Conservation (phyloP, 1,140 invertebrate species). For the Chironomus striatipennis region DNA sequence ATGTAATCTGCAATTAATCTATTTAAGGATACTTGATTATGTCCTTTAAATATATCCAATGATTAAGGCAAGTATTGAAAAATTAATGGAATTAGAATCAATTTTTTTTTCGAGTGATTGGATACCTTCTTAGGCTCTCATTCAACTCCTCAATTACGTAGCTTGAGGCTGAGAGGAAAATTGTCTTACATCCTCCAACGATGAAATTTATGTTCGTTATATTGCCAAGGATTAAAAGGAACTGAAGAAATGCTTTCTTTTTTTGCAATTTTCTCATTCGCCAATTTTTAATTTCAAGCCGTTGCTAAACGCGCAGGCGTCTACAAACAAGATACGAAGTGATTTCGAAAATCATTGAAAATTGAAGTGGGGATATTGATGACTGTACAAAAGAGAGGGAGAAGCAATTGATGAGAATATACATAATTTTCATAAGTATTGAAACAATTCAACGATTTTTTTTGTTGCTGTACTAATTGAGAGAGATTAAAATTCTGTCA, state of each 20-base stretch:
- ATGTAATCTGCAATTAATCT: not conserved
- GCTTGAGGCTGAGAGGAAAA: not conserved
- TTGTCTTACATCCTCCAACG: too few species aligned
- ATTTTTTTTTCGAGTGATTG: not conserved
- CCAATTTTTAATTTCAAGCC: not conserved
- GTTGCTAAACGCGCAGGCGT: not conserved
- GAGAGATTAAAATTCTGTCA: constrained; percentile 7
- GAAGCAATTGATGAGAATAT: not conserved
- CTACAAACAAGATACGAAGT: not conserved
- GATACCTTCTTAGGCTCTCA: constrained; percentile 12
- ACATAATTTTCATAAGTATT: not conserved
- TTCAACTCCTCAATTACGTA: constrained; percentile 2
- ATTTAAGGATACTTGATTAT: not conserved
- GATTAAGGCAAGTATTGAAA: not conserved
- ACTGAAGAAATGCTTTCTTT: not conserved
- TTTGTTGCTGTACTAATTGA: not conserved
- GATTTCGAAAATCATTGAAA: not conserved
- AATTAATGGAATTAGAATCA: not conserved
- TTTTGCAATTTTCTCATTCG: not conserved
- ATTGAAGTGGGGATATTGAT: not conserved
- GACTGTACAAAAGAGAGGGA: not conserved
- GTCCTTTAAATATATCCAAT: not conserved
- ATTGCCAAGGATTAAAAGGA: not conserved
- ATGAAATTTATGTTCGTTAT: not conserved
- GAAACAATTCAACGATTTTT: not conserved